These are phyloP conservation scores for Synaphobranchus kaupii DNA, from an alignment of 2,797 vertebrate genomes.

Conservation along the genomic window DNA sequence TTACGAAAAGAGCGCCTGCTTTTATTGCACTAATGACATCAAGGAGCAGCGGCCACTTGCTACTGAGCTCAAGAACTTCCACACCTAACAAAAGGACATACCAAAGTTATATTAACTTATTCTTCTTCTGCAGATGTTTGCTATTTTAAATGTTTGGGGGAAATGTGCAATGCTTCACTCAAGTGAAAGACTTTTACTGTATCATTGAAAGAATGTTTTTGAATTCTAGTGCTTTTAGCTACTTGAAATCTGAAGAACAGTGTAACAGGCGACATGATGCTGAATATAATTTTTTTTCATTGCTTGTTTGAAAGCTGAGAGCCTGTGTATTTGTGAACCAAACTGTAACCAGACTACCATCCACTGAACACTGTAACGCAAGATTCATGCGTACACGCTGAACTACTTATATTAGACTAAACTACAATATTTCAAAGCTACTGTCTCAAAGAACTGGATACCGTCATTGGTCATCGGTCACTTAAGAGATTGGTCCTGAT, in stretches of 20 bases:
- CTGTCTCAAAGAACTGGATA: conserved; percentile 70
- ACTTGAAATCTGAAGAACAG: conserved; percentile 55
- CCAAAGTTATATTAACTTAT: conserved; percentile 71
- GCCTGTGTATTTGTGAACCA: conserved; percentile 63
- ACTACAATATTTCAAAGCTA: conserved; percentile 71
- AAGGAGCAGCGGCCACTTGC: conserved; percentile 66
- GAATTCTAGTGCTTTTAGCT: conserved; percentile 44
- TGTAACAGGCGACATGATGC: conserved; percentile 80
- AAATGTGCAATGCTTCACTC: conserved; percentile 93
- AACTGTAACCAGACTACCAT: conserved; percentile 72
- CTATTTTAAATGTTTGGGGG: conserved; percentile 72
- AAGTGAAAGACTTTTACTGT: conserved; percentile 73
- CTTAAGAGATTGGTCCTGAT: conserved; percentile 58
- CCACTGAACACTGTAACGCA: conserved; percentile 72
- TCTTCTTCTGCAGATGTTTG: conserved; percentile 50
- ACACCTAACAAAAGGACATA: conserved; percentile 70
- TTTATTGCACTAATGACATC: conserved; percentile 79
- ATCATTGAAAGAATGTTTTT: conserved; percentile 37
- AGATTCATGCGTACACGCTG: conserved; percentile 70
- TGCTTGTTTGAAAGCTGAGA: conserved; percentile 74
- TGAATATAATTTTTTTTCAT: conserved; percentile 62
- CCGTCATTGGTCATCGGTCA: conserved; percentile 65
- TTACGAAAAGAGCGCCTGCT: conserved; percentile 58
- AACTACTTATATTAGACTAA: conserved; percentile 76
- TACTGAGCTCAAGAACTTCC: conserved; percentile 80